These are phyloP conservation scores for Setophaga petechia DNA, from an alignment of 2,113 vertebrate species.

Conservation along the genomic window DNA sequence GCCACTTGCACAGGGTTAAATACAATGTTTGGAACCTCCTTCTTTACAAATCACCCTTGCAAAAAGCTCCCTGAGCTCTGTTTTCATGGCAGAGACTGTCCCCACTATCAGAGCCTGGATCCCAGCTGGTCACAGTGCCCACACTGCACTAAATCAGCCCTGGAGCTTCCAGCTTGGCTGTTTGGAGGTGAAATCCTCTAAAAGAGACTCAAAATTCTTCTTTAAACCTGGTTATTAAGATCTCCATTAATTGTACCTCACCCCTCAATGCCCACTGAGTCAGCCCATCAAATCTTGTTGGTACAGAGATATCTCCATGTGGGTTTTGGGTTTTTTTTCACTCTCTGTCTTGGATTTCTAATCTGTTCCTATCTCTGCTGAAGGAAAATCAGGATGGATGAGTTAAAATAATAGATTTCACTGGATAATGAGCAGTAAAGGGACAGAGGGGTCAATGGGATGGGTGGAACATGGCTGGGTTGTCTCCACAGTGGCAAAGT, in stretches of 20 bases:
- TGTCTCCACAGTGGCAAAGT: conserved; percentile 13
- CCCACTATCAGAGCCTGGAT: neutral
- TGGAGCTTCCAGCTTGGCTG: neutral
- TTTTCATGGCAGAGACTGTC: neutral
- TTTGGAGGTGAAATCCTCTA: neutral
- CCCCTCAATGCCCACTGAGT: neutral
- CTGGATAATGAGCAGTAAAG: neutral
- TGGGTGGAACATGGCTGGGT: conserved; percentile 30
- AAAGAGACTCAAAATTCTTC: neutral
- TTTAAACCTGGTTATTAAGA: neutral
- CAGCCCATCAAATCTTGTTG: neutral
- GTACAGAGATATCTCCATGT: neutral
- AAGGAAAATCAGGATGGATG: conserved; percentile 2
- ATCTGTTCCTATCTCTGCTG: neutral
- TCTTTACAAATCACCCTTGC: too few relatives aligned
- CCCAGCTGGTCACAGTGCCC: neutral
- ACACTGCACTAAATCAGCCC: neutral
- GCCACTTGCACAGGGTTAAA: neutral
- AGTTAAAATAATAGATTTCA: neutral
- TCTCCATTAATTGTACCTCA: neutral
- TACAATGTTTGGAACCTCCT: neutral
- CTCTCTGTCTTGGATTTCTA: neutral
- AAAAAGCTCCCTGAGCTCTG: neutral
- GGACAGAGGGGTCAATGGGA: conserved; percentile 2
- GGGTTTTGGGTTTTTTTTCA: neutral